Percentiles rank a stretch among this genome's conserved stretches.
Conservation (phyloP, 2,888 invertebrate genomes). For the Synergus japonicus region DNA sequence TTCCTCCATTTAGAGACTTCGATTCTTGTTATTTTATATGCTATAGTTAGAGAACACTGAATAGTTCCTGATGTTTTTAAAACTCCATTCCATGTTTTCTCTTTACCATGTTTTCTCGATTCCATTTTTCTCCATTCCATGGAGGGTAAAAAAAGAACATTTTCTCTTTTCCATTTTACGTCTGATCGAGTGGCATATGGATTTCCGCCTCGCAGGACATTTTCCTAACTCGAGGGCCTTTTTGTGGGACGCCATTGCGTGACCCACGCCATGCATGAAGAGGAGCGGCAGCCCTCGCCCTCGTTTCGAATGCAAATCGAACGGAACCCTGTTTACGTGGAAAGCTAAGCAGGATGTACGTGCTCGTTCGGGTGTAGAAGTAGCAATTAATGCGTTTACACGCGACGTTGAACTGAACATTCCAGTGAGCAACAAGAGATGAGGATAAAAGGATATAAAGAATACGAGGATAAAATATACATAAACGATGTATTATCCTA, state of each 20-base stretch:
- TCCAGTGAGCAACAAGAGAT: background rate
- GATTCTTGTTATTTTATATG: background rate
- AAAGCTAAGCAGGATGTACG: background rate
- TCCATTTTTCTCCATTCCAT: background rate
- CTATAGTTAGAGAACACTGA: too few species aligned
- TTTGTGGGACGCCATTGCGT: conserved; percentile 25
- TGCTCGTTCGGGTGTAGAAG: background rate
- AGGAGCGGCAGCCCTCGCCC: conserved; percentile 31
- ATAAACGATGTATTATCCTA: background rate
- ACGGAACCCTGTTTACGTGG: conserved; percentile 16
- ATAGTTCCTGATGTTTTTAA: too few species aligned
- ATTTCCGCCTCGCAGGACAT: background rate
- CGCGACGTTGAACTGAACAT: conserved; percentile 3
- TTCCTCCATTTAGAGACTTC: background rate
- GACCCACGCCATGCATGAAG: background rate
- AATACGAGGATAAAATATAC: background rate
- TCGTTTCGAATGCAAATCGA: conserved; percentile 30
- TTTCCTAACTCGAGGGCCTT: background rate
- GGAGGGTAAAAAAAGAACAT: too few species aligned
- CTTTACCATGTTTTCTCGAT: too few species aligned
- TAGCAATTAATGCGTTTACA: conserved; percentile 31
- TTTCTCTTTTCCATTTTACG: too few species aligned
- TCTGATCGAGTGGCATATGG: background rate
- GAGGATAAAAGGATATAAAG: conserved; percentile 16
- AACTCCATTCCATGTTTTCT: too few species aligned